Evolutionary conservation across 1,140 invertebrate species (phyloP).

Genomic region (Brachionus plicatilis): DNA sequence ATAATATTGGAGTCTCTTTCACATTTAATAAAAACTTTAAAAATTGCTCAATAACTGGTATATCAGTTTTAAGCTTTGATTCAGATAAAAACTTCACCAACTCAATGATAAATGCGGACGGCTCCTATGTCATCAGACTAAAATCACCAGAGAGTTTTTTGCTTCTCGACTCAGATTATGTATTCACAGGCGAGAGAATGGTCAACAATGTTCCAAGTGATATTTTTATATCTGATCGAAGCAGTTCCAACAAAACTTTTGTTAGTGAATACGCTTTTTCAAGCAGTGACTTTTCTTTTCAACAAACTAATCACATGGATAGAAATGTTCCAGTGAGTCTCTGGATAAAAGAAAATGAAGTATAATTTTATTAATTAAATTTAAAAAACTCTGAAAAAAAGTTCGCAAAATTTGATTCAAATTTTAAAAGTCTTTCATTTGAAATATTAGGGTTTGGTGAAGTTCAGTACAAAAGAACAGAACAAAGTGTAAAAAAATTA

Average conservation of each 20-base stretch:
- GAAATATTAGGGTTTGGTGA: no score
- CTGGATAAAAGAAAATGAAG: not conserved
- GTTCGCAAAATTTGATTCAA: no score
- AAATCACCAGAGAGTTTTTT: slow-evolving; percentile 33
- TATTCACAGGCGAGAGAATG: not conserved
- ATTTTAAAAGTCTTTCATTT: no score
- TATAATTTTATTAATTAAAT: not conserved
- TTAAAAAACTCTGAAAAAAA: no score
- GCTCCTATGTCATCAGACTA: slow-evolving; percentile 5
- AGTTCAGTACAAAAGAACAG: no score
- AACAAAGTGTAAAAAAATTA: no score
- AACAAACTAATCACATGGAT: not conserved
- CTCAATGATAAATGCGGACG: not conserved
- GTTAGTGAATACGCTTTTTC: slow-evolving; percentile 22
- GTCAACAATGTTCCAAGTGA: slow-evolving; percentile 23
- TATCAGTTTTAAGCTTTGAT: not conserved
- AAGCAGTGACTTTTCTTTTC: not conserved
- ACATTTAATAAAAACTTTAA: not conserved
- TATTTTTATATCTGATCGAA: slow-evolving; percentile 16
- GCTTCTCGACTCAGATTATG: slow-evolving; percentile 27
- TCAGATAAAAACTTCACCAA: slow-evolving; percentile 8
- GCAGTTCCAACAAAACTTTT: not conserved
- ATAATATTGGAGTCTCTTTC: slow-evolving; percentile 20
- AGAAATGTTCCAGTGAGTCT: slow-evolving; percentile 11
- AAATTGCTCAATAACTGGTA: slow-evolving; percentile 20